These are phyloP conservation scores for Folsomia candida DNA, from an alignment of 2,888 invertebrate species.

Conservation along the genomic window DNA sequence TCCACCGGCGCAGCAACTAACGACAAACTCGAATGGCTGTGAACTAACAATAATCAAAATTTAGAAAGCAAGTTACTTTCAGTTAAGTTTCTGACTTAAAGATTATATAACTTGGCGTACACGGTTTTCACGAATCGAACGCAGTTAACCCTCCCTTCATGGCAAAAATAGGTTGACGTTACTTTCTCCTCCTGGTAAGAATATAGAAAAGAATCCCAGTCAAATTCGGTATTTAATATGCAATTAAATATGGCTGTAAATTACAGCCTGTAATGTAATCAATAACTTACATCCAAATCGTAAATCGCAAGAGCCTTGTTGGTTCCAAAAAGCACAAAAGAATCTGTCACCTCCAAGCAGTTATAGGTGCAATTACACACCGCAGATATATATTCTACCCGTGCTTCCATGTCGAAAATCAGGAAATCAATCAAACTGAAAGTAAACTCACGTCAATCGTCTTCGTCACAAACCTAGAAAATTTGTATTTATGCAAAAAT, in stretches of 20 bases:
- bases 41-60: constrained; percentile 1
- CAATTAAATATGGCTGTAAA: not conserved
- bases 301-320: constrained; percentile 43
- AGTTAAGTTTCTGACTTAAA: not conserved
- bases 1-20: constrained; percentile 41
- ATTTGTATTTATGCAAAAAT: too few species aligned
- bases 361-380: constrained; percentile 48
- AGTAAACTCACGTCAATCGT: too few species aligned
- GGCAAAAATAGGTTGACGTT: constrained; percentile 61
- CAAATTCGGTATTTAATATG: not conserved
- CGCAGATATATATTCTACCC: constrained; percentile 43
- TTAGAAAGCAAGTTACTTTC: too few species aligned
- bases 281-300: constrained; percentile 37
- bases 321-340: constrained; percentile 40
- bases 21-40: constrained; percentile 22
- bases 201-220: not conserved
- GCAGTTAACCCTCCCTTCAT: constrained; percentile 71
- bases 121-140: constrained; percentile 63
- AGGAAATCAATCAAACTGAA: too few species aligned
- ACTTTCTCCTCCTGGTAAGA: constrained; percentile 59
- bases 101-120: constrained; percentile 44
- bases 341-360: constrained; percentile 39
- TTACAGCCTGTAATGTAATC: not conserved
- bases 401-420: too few species aligned
- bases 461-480: too few species aligned